phyloP scores from a whole-genome alignment of 2,888 invertebrate species.

The Leucoma salicis region DNA sequence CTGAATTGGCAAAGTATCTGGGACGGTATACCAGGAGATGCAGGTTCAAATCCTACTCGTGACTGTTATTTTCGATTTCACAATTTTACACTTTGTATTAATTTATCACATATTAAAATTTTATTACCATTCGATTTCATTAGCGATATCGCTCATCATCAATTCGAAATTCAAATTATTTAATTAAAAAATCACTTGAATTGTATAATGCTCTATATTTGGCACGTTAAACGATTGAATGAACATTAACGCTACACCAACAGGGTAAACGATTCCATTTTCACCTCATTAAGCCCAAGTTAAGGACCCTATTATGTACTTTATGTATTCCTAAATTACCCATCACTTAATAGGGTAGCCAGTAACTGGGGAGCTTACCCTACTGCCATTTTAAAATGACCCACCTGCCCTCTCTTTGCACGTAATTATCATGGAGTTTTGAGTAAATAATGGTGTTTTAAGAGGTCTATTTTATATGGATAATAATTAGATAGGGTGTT shows the following conservation, averaged over 20 bases:
- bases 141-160: slow-evolving; percentile 27
- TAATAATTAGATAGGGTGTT: slow-evolving; percentile 61
- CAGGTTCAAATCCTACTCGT: no score
- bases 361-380: slow-evolving; percentile 62
- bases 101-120: no score
- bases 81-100: no score
- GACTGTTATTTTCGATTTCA: no score
- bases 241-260: slow-evolving; percentile 53
- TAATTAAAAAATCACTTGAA: slow-evolving; percentile 33
- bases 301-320: slow-evolving; percentile 81
- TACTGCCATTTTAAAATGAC: slow-evolving; percentile 48
- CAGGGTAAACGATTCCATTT: slow-evolving; percentile 71
- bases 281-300: slow-evolving; percentile 78
- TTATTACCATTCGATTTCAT: no score
- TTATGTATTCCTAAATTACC: slow-evolving; percentile 82
- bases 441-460: slow-evolving; percentile 23
- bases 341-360: slow-evolving; percentile 78
- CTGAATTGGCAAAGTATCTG: no score
- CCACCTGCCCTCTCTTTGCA: slow-evolving; percentile 33
- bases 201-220: slow-evolving; percentile 36
- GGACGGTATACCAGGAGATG: no score
- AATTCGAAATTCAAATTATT: slow-evolving; percentile 31
- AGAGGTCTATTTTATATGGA: slow-evolving; percentile 49
- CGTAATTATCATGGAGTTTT: slow-evolving; percentile 21
- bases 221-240: slow-evolving; percentile 47